Conservation (phyloP, 2,113 vertebrate species). For the Poeciliopsis retropinna region DNA sequence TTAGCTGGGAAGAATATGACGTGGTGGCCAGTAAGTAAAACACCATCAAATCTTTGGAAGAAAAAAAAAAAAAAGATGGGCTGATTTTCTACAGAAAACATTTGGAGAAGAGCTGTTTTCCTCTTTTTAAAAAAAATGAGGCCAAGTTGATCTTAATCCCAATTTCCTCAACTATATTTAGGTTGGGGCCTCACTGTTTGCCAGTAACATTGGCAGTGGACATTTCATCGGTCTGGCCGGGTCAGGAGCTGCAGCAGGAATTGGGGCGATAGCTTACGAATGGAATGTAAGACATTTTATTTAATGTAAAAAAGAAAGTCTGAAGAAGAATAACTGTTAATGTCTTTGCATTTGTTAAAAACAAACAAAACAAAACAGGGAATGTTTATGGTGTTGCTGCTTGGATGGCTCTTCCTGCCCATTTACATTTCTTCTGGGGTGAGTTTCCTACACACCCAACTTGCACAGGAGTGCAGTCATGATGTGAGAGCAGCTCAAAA, state of each 20-base stretch:
- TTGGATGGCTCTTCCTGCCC: slow-evolving; percentile 95
- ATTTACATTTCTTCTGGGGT: slow-evolving; percentile 95
- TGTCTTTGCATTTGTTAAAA: slow-evolving; percentile 7
- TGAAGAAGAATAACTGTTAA: not conserved
- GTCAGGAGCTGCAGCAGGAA: slow-evolving; percentile 90
- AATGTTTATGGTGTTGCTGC: slow-evolving; percentile 87
- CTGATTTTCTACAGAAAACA: not conserved
- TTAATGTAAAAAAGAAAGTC: not conserved
- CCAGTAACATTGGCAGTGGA: slow-evolving; percentile 96
- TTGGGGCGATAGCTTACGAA: slow-evolving; percentile 89
- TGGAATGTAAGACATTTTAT: slow-evolving; percentile 73
- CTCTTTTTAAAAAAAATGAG: not conserved
- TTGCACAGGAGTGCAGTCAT: not conserved
- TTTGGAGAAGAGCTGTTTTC: not conserved
- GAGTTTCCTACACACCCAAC: slow-evolving; percentile 25
- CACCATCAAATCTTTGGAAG: not conserved
- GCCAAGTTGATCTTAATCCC: not conserved
- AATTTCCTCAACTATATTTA: slow-evolving; percentile 56
- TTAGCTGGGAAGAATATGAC: slow-evolving; percentile 94
- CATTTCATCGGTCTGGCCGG: slow-evolving; percentile 96
- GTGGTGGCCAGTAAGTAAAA: slow-evolving; percentile 95
- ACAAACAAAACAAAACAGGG: slow-evolving; percentile 76
- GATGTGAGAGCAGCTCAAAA: not conserved
- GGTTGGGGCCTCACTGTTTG: slow-evolving; percentile 95
- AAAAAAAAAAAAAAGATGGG: no score